Percentiles rank a stretch among this genome's conserved stretches.
Conservation (phyloP, 2,888 invertebrate species). For the Ditula angustiorana region DNA sequence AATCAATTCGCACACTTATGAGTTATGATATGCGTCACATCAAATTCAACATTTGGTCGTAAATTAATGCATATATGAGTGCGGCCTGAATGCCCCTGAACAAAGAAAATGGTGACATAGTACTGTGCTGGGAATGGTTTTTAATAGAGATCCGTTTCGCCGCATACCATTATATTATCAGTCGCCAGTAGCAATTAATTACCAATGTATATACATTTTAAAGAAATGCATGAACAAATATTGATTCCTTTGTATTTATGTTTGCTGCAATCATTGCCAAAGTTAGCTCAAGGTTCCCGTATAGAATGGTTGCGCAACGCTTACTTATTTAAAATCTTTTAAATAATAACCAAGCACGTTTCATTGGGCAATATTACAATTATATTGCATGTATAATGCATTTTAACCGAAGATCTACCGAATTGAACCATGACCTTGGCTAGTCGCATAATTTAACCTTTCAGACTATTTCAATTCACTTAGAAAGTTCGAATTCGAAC, state of each 20-base stretch:
- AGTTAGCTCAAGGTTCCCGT: constrained; percentile 16
- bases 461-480: too few relatives aligned
- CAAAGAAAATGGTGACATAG: too few relatives aligned
- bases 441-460: not conserved
- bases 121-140: too few relatives aligned
- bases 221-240: not conserved
- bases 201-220: not conserved
- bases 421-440: not conserved
- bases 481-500: too few relatives aligned
- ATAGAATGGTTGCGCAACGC: constrained; percentile 3
- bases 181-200: too few relatives aligned
- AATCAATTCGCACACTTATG: too few relatives aligned
- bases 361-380: constrained; percentile 2
- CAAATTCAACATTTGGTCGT: too few relatives aligned
- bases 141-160: too few relatives aligned
- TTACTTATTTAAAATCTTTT: constrained; percentile 7
- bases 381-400: not conserved
- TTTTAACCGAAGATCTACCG: not conserved
- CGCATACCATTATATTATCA: too few relatives aligned
- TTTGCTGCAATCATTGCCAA: constrained; percentile 19
- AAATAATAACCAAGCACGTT: constrained; percentile 6
- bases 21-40: too few relatives aligned
- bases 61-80: too few relatives aligned
- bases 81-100: too few relatives aligned
- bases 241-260: constrained; percentile 7